phyloP scores from a whole-genome alignment of 2,888 invertebrate genomes.

The Resseliella maxima region DNA sequence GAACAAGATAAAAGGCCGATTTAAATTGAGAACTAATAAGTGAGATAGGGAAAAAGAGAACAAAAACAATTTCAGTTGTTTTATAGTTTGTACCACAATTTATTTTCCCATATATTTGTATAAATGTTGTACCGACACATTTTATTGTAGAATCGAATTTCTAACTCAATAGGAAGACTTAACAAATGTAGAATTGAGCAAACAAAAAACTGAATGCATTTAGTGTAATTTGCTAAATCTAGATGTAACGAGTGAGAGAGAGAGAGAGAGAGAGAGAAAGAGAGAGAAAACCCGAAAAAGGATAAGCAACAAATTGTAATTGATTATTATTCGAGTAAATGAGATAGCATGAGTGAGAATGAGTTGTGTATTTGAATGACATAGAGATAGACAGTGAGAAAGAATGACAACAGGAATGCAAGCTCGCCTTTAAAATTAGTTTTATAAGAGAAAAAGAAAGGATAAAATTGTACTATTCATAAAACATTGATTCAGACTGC shows the following conservation, averaged over 20 bases:
- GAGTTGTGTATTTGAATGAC: conserved; percentile 1
- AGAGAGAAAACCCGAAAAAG: background rate
- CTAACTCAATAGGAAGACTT: background rate
- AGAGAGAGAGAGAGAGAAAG: background rate
- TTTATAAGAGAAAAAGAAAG: background rate
- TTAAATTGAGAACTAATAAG: background rate
- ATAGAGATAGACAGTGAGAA: conserved; percentile 5
- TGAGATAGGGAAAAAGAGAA: background rate
- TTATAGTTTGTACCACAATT: background rate
- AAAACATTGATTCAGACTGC: conserved; percentile 23
- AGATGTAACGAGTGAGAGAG: background rate
- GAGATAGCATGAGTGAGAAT: background rate
- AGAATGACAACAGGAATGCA: conserved; percentile 6
- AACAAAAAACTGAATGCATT: too few species aligned
- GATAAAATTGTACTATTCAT: background rate
- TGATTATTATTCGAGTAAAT: conserved; percentile 17
- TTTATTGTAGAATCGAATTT: background rate
- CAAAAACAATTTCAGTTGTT: background rate
- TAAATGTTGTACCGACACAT: background rate
- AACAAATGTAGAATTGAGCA: background rate
- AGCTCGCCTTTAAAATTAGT: conserved; percentile 42
- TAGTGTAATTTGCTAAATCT: background rate
- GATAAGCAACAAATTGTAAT: conserved; percentile 10
- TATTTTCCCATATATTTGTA: background rate
- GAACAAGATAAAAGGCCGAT: background rate